These are phyloP conservation scores for Kryphioiulus occultus DNA, from an alignment of 2,888 invertebrate genomes.

Conservation along the genomic window DNA sequence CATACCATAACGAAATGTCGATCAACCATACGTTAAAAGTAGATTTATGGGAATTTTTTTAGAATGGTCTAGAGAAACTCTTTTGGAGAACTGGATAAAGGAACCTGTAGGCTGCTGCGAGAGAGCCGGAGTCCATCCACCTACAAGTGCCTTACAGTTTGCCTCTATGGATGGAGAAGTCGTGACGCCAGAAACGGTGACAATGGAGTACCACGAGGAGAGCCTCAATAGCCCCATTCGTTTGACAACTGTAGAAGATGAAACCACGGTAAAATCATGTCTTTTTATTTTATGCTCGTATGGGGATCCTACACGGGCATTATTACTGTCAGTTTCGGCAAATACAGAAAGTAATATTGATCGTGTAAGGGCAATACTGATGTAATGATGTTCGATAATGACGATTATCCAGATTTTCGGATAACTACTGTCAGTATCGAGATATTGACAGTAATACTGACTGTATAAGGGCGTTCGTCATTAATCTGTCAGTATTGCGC, in stretches of 20 bases:
- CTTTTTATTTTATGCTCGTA: neutral
- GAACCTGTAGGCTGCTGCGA: constrained; percentile 73
- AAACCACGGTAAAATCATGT: constrained; percentile 53
- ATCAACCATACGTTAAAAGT: no score
- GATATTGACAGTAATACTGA: no score
- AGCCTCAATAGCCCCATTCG: constrained; percentile 56
- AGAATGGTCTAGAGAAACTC: constrained; percentile 75
- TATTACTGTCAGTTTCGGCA: no score
- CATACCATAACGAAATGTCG: no score
- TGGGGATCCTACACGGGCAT: no score
- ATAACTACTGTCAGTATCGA: no score
- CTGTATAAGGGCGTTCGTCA: no score
- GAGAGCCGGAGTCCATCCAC: constrained; percentile 72
- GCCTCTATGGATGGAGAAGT: constrained; percentile 58
- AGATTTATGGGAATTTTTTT: constrained; percentile 48
- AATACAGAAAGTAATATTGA: no score
- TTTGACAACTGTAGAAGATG: constrained; percentile 53
- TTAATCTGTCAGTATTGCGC: no score
- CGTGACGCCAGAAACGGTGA: constrained; percentile 57
- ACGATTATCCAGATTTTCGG: no score
- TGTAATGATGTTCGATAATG: no score
- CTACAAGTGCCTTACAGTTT: constrained; percentile 64
- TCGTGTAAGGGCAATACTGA: no score
- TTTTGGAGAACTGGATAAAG: constrained; percentile 74
- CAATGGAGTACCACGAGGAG: constrained; percentile 56